A percentile compares a stretch with the other conserved stretches of the same genome.
Conservation (phyloP, 2,888 invertebrate species). For the Pseudeuparius sepicola region DNA sequence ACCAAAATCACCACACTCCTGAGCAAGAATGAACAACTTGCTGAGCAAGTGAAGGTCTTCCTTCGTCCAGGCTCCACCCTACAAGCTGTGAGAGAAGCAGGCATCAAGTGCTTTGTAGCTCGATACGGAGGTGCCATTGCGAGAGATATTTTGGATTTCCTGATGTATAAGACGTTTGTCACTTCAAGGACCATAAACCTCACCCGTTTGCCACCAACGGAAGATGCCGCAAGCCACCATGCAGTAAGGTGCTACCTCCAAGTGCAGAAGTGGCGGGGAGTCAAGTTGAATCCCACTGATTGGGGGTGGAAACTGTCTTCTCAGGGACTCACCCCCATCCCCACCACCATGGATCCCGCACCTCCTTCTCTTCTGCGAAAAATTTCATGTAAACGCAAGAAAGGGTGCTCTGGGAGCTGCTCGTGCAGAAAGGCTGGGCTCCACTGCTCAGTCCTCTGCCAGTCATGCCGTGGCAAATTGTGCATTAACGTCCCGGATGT, state of each 20-base stretch:
- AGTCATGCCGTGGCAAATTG: slow-evolving; percentile 1
- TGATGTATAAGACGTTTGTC: slow-evolving; percentile 5
- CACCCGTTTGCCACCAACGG: slow-evolving; percentile 8
- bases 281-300: slow-evolving; percentile 9
- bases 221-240: slow-evolving; percentile 9
- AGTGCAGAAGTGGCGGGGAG: slow-evolving; percentile 8
- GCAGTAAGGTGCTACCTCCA: too few relatives aligned
- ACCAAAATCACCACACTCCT: slow-evolving; percentile 9
- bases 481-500: slow-evolving; percentile 1
- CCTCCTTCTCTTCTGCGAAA: slow-evolving; percentile 2
- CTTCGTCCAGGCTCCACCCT: not conserved
- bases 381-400: slow-evolving; percentile 3
- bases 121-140: slow-evolving; percentile 4
- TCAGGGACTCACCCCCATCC: slow-evolving; percentile 5
- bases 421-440: slow-evolving; percentile 10
- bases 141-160: slow-evolving; percentile 2
- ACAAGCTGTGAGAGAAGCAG: slow-evolving; percentile 7
- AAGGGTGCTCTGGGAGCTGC: slow-evolving; percentile 5
- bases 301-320: slow-evolving; percentile 7
- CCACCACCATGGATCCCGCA: slow-evolving; percentile 2
- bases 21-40: slow-evolving; percentile 2
- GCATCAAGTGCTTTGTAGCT: slow-evolving; percentile 7
- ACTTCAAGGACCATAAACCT: slow-evolving; percentile 6
- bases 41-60: slow-evolving; percentile 7
- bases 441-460: too few relatives aligned